Conservation (phyloP, 2,113 vertebrate species). For the Dipodomys stephensi region DNA sequence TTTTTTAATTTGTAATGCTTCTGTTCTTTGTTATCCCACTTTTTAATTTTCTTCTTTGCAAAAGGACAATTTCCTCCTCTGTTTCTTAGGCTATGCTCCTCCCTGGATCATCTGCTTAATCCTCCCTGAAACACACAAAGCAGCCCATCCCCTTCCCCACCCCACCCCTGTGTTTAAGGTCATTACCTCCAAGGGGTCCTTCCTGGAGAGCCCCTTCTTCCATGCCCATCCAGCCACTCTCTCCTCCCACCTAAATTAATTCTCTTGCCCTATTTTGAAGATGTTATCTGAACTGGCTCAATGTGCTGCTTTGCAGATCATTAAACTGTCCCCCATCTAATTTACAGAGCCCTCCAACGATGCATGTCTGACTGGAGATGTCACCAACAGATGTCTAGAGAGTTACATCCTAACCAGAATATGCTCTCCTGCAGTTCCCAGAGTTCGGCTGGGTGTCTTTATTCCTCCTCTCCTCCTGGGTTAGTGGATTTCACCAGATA, state of each 20-base stretch:
- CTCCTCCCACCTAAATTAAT: slow-evolving; percentile 54
- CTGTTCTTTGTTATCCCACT: slow-evolving; percentile 23
- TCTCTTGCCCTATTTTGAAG: slow-evolving; percentile 51
- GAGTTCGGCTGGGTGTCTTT: slow-evolving; percentile 52
- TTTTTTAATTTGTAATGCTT: slow-evolving; percentile 14
- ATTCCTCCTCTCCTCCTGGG: slow-evolving; percentile 68
- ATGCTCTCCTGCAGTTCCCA: slow-evolving; percentile 62
- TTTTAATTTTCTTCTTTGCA: slow-evolving; percentile 39
- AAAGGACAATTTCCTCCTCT: slow-evolving; percentile 36
- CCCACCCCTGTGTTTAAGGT: background rate
- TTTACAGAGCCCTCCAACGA: slow-evolving; percentile 69
- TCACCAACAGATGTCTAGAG: slow-evolving; percentile 76
- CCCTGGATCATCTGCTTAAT: background rate
- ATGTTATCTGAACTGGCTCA: slow-evolving; percentile 52
- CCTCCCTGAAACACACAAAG: background rate
- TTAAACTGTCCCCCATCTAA: slow-evolving; percentile 70
- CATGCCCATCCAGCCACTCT: background rate
- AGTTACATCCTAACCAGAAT: slow-evolving; percentile 61
- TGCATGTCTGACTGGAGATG: slow-evolving; percentile 66
- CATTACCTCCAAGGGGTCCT: background rate
- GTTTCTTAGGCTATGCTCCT: background rate
- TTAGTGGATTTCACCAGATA: slow-evolving; percentile 51
- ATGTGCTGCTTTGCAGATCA: slow-evolving; percentile 62
- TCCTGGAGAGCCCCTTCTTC: background rate
- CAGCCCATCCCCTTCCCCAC: background rate